Evolutionary conservation across 2,113 vertebrate genomes (phyloP), one percentile per base, ranked within the genome.

Genomic region (Macrotus californicus): DNA sequence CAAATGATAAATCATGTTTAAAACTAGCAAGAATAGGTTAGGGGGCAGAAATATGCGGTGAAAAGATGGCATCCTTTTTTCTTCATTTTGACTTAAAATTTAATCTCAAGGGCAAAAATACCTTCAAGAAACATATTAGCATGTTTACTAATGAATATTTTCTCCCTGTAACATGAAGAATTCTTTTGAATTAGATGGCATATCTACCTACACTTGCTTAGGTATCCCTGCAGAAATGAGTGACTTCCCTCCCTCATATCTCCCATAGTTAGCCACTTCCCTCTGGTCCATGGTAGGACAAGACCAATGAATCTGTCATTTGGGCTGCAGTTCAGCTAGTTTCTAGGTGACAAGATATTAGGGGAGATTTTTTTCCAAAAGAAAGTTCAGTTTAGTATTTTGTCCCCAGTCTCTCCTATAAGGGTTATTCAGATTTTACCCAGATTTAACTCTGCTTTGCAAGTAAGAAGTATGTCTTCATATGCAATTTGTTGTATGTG

Each of bases 1-100:
- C 91, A 96, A 94, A 75, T 92, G 66, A 84, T 95, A 95, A 84
- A 96, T 81, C 69, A 7, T 50, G 36, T 93, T 95, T 89, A 81
- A 96, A 96, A 95, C 52, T 66, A 89, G 72, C 13, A 92, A 41
- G 66, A 94, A 70, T 46, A 76, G 70, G 54, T 89, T 93, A 82
- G 39, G 19, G 19, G 34, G 22, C 29, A 86, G 43, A 86, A 82
- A 59, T 85, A 76, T n/a, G 46, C 34, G 46, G 24, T 16, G 9
- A 95, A 83, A 95, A 86, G 24, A 91, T 39, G 80, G 73, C 3
- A 22, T 72, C 41, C 36, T 80, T 34, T 89, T 73, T 89, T 67
- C 64, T 83, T 88, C 79, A 88, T 91, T 52, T 89, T 92, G 22
- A 87, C 52, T 92, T 91, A 84, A 87, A 93, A 91, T 79, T 85